Conservation (phyloP, 92 coral and sea anemone genomes). For the Siderastrea siderea region DNA sequence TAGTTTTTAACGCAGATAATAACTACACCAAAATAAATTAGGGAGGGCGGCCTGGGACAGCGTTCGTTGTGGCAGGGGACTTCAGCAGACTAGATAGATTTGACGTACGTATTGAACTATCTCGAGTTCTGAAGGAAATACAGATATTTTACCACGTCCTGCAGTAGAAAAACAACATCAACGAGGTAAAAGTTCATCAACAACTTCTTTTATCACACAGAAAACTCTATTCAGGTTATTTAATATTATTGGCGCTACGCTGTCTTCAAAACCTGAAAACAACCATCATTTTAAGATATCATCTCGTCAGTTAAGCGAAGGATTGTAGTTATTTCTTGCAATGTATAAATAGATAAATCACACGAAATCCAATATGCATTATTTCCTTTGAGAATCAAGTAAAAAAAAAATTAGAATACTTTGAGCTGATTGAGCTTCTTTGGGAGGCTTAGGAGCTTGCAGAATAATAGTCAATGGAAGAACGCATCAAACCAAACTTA, state of each 20-base stretch:
- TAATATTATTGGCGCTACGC: not conserved
- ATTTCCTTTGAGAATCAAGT: constrained; percentile 6
- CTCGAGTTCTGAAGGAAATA: constrained; percentile 3
- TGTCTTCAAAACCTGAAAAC: constrained; percentile 17
- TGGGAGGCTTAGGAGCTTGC: not conserved
- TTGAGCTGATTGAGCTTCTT: not conserved
- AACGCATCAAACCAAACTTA: not conserved
- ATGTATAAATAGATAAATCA: not conserved
- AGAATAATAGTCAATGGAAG: not conserved
- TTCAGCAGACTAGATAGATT: not conserved
- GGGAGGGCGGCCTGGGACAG: not conserved
- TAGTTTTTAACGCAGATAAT: not conserved
- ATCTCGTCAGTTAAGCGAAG: not conserved
- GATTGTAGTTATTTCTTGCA: not conserved
- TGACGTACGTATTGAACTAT: not conserved
- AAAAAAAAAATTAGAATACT: not conserved
- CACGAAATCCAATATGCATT: constrained; percentile 28
- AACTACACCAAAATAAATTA: not conserved
- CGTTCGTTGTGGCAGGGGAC: not conserved
- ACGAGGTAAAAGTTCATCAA: not conserved
- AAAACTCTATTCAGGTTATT: not conserved
- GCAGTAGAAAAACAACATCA: not conserved
- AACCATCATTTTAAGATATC: not conserved
- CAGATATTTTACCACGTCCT: not conserved
- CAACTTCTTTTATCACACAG: not conserved